These are phyloP conservation scores for Mythimna loreyi DNA, from an alignment of 2,888 invertebrate genomes.

Conservation along the genomic window DNA sequence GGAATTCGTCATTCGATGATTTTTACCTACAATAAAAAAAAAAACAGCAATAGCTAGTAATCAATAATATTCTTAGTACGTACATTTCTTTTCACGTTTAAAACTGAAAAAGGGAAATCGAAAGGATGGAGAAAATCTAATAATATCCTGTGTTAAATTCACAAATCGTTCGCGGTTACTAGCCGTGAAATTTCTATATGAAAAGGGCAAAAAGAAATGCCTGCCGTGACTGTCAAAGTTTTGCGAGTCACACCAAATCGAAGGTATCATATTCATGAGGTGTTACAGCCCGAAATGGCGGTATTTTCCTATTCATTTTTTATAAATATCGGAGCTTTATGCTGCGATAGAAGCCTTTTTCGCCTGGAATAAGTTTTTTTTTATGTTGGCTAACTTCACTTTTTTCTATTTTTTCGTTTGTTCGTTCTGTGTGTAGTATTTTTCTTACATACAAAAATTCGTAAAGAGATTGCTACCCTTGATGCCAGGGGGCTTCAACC, in stretches of 20 bases:
- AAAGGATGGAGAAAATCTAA: slow-evolving; percentile 49
- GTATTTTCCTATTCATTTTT: slow-evolving; percentile 16
- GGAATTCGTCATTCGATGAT: too few relatives aligned
- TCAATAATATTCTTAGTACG: neutral
- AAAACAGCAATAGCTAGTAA: neutral
- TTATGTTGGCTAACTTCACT: neutral
- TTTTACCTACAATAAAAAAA: too few relatives aligned
- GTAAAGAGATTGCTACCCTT: too few relatives aligned
- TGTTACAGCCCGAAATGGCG: slow-evolving; percentile 50
- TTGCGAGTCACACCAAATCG: slow-evolving; percentile 55
- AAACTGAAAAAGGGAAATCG: slow-evolving; percentile 12
- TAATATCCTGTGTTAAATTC: slow-evolving; percentile 71
- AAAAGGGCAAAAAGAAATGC: slow-evolving; percentile 66
- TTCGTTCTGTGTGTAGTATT: neutral
- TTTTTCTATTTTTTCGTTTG: neutral
- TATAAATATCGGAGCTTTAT: neutral
- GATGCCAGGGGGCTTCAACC: too few relatives aligned
- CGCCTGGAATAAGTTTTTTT: neutral
- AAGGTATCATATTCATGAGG: slow-evolving; percentile 71
- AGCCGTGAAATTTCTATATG: slow-evolving; percentile 67
- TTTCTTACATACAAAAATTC: too few relatives aligned
- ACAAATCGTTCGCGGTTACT: slow-evolving; percentile 66
- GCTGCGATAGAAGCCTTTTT: neutral
- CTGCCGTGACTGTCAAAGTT: slow-evolving; percentile 59
- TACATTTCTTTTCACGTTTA: slow-evolving; percentile 12